phyloP scores from a whole-genome alignment of 1,140 invertebrate species.

The Drosophila kepulauana region DNA sequence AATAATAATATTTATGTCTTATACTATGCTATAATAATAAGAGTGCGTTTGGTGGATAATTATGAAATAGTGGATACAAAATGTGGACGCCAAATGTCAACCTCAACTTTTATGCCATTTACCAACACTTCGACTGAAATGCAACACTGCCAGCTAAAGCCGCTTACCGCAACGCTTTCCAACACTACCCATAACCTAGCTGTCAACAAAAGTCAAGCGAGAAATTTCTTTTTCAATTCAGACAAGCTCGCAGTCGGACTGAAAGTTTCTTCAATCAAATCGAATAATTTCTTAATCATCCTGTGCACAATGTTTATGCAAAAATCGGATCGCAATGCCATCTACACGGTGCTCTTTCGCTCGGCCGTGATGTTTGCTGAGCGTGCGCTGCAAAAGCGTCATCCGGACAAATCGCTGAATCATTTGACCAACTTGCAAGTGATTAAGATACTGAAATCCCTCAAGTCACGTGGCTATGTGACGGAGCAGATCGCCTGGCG shows the following conservation, averaged over 20 bases:
- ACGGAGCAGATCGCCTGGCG: conserved; percentile 41
- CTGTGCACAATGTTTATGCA: conserved; percentile 35
- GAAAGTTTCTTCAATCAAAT: not conserved
- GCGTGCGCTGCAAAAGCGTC: conserved; percentile 21
- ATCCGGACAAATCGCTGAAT: conserved; percentile 26
- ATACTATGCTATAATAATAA: too few relatives aligned
- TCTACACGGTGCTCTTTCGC: conserved; percentile 34
- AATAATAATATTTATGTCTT: too few relatives aligned
- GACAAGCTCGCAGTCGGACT: not conserved
- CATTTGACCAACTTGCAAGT: conserved; percentile 40
- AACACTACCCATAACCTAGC: not conserved
- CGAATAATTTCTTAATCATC: not conserved
- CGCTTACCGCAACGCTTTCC: not conserved
- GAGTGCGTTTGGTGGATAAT: too few relatives aligned
- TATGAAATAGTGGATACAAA: too few relatives aligned
- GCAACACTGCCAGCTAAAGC: not conserved
- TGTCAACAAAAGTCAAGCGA: too few relatives aligned
- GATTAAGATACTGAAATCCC: conserved; percentile 41
- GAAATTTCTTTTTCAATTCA: not conserved
- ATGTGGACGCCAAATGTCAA: too few relatives aligned
- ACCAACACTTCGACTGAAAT: not conserved
- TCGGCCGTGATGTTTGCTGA: conserved; percentile 38
- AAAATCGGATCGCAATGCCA: conserved; percentile 38
- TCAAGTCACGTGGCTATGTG: conserved; percentile 41
- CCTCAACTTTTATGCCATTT: not conserved